A percentile compares a stretch with the other conserved stretches of the same genome.
These are phyloP conservation scores for Tupaia chinensis DNA, from an alignment of 2,113 vertebrate genomes.

Conservation along the genomic window DNA sequence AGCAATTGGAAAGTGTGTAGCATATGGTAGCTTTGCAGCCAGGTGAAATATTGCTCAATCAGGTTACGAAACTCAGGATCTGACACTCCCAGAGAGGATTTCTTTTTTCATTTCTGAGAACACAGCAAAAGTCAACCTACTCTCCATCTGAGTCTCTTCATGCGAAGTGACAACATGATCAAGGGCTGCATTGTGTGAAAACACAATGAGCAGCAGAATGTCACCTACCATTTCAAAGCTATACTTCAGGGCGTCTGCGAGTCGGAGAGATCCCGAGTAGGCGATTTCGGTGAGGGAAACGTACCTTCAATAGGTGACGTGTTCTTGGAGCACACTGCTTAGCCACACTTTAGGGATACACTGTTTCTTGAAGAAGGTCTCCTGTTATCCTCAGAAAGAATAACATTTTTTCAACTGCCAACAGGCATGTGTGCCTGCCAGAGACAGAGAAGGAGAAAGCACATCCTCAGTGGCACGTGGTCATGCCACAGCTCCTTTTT, in stretches of 20 bases:
- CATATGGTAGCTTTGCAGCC: neutral
- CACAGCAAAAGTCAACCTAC: neutral
- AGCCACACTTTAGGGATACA: neutral
- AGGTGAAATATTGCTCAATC: slow-evolving; percentile 58
- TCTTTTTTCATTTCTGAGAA: slow-evolving; percentile 47
- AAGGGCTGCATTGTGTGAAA: slow-evolving; percentile 24
- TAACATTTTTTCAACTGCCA: too few relatives aligned
- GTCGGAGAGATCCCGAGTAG: neutral
- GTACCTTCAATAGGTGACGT: accelerated
- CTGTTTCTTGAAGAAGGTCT: neutral
- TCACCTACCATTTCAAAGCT: slow-evolving; percentile 24
- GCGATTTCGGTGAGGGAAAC: neutral
- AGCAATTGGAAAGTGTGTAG: slow-evolving; percentile 40
- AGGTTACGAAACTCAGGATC: slow-evolving; percentile 57
- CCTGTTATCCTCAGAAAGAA: neutral
- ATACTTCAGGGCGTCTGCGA: neutral
- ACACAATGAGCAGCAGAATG: neutral
- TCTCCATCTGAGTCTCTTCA: neutral
- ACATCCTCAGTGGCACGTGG: too few relatives aligned
- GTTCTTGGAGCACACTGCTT: neutral
- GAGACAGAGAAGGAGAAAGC: too few relatives aligned
- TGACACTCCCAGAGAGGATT: neutral
- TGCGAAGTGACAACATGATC: slow-evolving; percentile 38
- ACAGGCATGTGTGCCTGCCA: too few relatives aligned
- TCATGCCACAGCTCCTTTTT: too few relatives aligned